Evolutionary conservation across 64 coral and sea anemone genomes (phyloP), one percentile per base, ranked within the genome.

Genomic region (Catalaphyllia jardinei): DNA sequence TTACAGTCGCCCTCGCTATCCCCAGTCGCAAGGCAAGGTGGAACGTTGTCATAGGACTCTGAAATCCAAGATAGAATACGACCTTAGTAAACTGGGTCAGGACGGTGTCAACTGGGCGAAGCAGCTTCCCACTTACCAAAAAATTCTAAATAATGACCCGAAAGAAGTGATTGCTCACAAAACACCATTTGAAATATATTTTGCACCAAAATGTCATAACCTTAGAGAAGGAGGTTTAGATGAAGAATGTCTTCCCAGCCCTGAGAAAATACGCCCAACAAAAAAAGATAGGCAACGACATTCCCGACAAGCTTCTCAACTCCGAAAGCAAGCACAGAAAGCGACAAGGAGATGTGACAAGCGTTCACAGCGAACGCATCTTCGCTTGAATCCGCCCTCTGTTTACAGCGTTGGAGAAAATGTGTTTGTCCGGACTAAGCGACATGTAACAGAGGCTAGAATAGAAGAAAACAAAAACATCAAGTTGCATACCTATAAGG

Each of bases 91-190:
- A 31, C 87, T 92, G 73, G 67, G 75, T 15, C 15, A 62, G 29
- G 76, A 92, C 29, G 74, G 83, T 76, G 62, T 92, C 38, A 92
- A 78, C 20, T 92, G 90, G 90, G 90, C 35, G 59, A 86, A 92
- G 78, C 72, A 87, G 8, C 50, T 92, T 18, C 90, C 90, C 51
- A 74, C 33, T 62, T 92, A 67, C 61, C 75, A 63, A 65, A 92
- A 54, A 35, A 35, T 35, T 35, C 33, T 35, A 35, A 35, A 35
- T 35, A 35, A 35, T 35, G 33, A 35, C 33, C 33, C 33, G 33
- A 35, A 35, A 35, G 33, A 35, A 35, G 89, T 79, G 29, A 57
- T 59, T 57, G 50, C 77, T 59, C 72, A 71, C 35, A 79, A 71
- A 90, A 90, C 64, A 30, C 64, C 88, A 65, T 90, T 90, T 59